Base-by-base conservation (phyloP, 2,113 vertebrate genomes). In the Oxyruncus cristatus region DNA sequence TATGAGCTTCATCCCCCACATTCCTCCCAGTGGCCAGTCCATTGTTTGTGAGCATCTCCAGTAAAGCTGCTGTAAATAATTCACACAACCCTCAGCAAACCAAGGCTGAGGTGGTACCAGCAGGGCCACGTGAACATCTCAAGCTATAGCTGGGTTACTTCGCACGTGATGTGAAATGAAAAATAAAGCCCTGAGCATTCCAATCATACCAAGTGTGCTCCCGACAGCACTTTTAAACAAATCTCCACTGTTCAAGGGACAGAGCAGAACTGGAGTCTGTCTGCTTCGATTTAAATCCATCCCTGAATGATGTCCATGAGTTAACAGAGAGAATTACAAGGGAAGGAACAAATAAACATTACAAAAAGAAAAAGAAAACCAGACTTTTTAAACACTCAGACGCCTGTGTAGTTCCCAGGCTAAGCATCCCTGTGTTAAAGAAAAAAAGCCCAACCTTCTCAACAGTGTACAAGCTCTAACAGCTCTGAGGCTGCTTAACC, bases 311-410 rank as follows among this genome's bases (percentile, higher is more conserved):
- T 95, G 91, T 92, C 92, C 92, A 58, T 94, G 91, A 92, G 88
- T 93, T 94, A 96, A 81, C 90, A 62, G 90, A 49, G 85, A 94
- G 85, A 95, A 95, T 85, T 92, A 83, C 89, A 96, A 92, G 73
- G 46, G 79, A 93, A 89, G 95, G 91, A 96, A 96, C 82, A 97
- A 97, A 97, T 97, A 97, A 97, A 97, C 95, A 97, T 77, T 92
- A 70, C 42, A 65, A 89, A 93, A 91, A 82, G 75, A 72, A 91
- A 97, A 91, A 95, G 90, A 95, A 89, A 95, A 85, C 74, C 95
- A 97, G 97, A 95, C 93, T 92, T 95, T 86, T 88, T 72, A 94
- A 97, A 97, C 74, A 96, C 44, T 76, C 41, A 20, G 83, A 83
- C 0, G 82, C 72, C 80, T 75, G 86, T 72, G 88, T 33, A 67